These are phyloP conservation scores for Ursus arctos DNA, from an alignment of 2,113 vertebrate species.

Conservation along the genomic window DNA sequence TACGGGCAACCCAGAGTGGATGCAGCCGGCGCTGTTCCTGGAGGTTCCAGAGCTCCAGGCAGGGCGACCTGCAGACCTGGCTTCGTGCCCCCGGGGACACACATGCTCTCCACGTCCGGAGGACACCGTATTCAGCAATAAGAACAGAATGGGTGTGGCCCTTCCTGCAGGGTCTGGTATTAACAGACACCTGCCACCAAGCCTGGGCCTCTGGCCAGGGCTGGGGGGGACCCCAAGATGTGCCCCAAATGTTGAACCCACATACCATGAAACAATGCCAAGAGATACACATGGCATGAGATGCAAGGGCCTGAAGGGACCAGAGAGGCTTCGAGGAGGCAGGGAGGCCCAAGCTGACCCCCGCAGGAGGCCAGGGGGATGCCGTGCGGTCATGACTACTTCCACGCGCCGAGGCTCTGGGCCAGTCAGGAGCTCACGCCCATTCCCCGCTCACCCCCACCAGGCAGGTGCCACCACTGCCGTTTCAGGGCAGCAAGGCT, in stretches of 20 bases:
- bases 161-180: neutral
- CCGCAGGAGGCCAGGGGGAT: neutral
- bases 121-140: rapidly evolving
- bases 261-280: neutral
- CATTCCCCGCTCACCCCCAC: too few species aligned
- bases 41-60: neutral
- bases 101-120: neutral
- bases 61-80: neutral
- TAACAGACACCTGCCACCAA: neutral
- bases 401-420: rapidly evolving
- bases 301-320: rapidly evolving
- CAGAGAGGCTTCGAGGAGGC: neutral
- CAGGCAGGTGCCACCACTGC: neutral
- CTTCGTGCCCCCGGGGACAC: neutral
- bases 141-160: rapidly evolving
- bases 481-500: neutral
- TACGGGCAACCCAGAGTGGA: neutral
- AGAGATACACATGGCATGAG: rapidly evolving
- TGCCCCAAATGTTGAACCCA: neutral
- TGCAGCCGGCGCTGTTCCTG: neutral
- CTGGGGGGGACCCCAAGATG: neutral
- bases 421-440: neutral
- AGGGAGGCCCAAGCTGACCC: neutral
- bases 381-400: neutral
- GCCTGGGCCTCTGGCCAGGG: neutral